phyloP scores from a whole-genome alignment of 1,140 invertebrate species.

The Calephelis virginiensis region DNA sequence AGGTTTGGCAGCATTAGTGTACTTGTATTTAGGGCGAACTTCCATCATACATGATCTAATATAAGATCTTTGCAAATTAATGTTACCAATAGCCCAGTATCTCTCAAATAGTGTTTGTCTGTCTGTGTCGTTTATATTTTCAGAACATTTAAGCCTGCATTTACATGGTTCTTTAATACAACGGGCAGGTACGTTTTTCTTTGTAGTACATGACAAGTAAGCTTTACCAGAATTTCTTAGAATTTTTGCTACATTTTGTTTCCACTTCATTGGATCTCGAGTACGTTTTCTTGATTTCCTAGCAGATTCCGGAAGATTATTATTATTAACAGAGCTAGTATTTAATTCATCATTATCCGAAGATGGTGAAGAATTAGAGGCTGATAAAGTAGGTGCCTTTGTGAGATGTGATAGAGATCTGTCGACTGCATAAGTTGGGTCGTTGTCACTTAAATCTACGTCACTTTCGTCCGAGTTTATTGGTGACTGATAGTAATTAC shows the following conservation, averaged over 20 bases:
- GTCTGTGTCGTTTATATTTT: constrained; percentile 5
- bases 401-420: not conserved
- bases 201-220: constrained; percentile 7
- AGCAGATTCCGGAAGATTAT: not conserved
- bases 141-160: constrained; percentile 3
- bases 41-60: constrained; percentile 16
- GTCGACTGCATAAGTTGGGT: constrained; percentile 3
- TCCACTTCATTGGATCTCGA: constrained; percentile 14
- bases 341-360: not conserved
- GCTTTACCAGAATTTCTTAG: not conserved
- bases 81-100: constrained; percentile 5
- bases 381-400: not conserved
- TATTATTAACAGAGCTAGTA: not conserved
- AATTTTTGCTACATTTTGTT: constrained; percentile 10
- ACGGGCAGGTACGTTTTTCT: constrained; percentile 8
- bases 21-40: constrained; percentile 3
- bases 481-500: constrained; percentile 10
- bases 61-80: constrained; percentile 3
- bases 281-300: constrained; percentile 13
- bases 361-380: constrained; percentile 1
- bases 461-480: constrained; percentile 15
- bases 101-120: not conserved
- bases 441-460: not conserved
- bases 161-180: constrained; percentile 12
- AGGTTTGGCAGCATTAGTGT: too few relatives aligned